phyloP scores from a whole-genome alignment of 2,888 invertebrate genomes.

The Zaprionus lineosus region DNA sequence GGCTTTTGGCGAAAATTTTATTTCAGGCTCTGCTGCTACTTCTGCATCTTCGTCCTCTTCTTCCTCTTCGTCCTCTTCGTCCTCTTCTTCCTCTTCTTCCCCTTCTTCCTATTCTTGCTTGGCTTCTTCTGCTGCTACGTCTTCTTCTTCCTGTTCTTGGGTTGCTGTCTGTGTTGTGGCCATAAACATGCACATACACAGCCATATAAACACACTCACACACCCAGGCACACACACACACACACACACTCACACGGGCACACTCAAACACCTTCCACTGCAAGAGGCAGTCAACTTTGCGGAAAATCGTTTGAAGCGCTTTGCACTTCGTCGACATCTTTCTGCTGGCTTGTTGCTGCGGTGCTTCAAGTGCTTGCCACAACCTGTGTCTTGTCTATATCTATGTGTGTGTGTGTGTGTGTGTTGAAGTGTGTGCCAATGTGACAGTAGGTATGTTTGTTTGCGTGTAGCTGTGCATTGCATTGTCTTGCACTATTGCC shows the following conservation, averaged over 20 bases:
- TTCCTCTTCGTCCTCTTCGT: constrained; percentile 15
- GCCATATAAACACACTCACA: constrained; percentile 28
- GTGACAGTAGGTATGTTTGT: no score
- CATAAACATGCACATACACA: constrained; percentile 59
- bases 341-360: constrained; percentile 54
- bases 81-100: no score
- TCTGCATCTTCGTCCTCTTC: constrained; percentile 10
- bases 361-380: constrained; percentile 43
- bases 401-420: constrained; percentile 10
- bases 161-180: constrained; percentile 62
- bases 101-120: no score
- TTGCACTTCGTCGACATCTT: constrained; percentile 77
- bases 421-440: constrained; percentile 4
- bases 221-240: constrained; percentile 19
- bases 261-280: constrained; percentile 71
- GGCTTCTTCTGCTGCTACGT: constrained; percentile 8
- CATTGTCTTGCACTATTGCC: constrained; percentile 59
- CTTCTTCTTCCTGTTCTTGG: constrained; percentile 26
- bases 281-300: constrained; percentile 76
- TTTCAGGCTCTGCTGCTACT: constrained; percentile 57
- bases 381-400: constrained; percentile 9
- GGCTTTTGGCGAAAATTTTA: constrained; percentile 72
- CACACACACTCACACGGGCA: constrained; percentile 33
- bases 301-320: constrained; percentile 78
- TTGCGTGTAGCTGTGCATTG: constrained; percentile 22